phyloP scores from a whole-genome alignment of 1,140 invertebrate genomes.

The Hirudo medicinalis region DNA sequence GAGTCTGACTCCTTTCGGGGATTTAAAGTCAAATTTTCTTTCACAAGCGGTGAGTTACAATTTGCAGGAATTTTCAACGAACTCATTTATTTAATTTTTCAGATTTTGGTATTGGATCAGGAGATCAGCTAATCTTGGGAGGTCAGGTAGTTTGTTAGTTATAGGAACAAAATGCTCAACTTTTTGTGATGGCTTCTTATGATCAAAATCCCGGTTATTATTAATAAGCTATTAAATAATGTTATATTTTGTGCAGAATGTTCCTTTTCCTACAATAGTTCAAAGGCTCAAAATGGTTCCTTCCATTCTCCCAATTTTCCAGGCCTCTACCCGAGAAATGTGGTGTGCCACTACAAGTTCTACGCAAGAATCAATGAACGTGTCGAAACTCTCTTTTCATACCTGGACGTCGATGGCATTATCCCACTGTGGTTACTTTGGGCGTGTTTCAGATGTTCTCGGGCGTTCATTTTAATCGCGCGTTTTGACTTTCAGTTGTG shows the following conservation, averaged over 20 bases:
- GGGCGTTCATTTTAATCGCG: background rate
- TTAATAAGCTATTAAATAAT: background rate
- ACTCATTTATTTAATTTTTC: conserved; percentile 33
- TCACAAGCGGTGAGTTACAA: too few species aligned
- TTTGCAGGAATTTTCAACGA: too few species aligned
- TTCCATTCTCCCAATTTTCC: conserved; percentile 80
- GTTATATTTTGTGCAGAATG: conserved; percentile 10
- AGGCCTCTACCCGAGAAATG: conserved; percentile 71
- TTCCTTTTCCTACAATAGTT: conserved; percentile 44
- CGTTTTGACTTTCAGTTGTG: conserved; percentile 52
- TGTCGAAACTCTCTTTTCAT: conserved; percentile 67
- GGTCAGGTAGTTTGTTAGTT: conserved; percentile 18
- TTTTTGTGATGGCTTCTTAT: background rate
- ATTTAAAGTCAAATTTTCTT: too few species aligned
- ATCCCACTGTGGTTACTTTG: conserved; percentile 8
- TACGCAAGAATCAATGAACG: conserved; percentile 62
- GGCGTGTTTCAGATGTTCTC: background rate
- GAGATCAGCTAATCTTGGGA: conserved; percentile 46
- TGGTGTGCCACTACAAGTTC: conserved; percentile 83
- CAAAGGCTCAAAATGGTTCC: conserved; percentile 58
- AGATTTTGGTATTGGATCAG: conserved; percentile 59
- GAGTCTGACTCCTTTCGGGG: too few species aligned
- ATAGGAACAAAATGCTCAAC: background rate
- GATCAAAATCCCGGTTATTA: background rate
- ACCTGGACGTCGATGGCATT: conserved; percentile 77